These are phyloP conservation scores for Amiota minor DNA, from an alignment of 2,888 invertebrate genomes.

Conservation along the genomic window DNA sequence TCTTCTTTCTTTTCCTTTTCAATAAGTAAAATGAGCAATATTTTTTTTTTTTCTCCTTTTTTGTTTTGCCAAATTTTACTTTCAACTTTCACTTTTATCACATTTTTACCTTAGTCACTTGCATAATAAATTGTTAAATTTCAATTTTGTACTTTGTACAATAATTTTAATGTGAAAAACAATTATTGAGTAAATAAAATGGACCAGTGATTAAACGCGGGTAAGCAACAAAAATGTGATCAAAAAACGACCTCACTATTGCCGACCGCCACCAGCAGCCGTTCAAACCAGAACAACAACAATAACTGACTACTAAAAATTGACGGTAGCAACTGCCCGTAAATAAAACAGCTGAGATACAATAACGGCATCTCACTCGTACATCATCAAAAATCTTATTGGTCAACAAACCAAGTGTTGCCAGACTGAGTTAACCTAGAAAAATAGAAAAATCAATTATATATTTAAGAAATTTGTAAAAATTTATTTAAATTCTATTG, in stretches of 20 bases:
- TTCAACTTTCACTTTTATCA: not conserved
- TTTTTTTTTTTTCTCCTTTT: not conserved
- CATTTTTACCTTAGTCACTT: not conserved
- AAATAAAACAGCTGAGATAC: no score
- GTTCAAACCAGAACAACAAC: not conserved
- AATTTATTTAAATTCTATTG: no score
- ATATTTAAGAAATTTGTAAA: no score
- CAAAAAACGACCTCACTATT: not conserved
- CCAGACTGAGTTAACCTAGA: no score
- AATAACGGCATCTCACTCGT: no score
- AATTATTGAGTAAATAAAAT: constrained; percentile 10
- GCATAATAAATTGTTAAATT: not conserved
- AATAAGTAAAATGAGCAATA: not conserved
- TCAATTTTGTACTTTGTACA: not conserved
- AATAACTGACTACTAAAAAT: no score
- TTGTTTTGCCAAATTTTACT: not conserved
- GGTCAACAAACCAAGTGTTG: no score
- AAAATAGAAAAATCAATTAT: no score
- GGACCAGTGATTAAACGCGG: not conserved
- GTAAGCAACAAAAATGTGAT: not conserved
- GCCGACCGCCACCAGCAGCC: not conserved
- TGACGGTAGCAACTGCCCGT: no score
- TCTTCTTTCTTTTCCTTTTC: not conserved
- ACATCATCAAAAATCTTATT: no score
- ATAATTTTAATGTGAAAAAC: not conserved